phyloP scores from a whole-genome alignment of 2,797 vertebrate species.

The Mormyrops boulengeri region DNA sequence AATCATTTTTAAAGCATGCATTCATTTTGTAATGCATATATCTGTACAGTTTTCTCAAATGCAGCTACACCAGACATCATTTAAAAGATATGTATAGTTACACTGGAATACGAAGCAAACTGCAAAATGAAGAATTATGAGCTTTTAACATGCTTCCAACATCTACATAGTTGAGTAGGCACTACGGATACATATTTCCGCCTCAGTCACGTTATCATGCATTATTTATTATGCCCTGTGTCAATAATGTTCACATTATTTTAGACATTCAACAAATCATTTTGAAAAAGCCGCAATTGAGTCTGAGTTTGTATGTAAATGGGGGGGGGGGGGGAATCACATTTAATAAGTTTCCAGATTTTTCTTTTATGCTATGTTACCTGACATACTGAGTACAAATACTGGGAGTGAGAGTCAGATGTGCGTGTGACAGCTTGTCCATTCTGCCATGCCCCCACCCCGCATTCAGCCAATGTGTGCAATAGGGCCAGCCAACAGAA shows the following conservation, averaged over 20 bases:
- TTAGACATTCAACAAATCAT: constrained; percentile 8
- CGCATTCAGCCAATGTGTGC: background rate
- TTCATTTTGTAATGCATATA: background rate
- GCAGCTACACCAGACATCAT: background rate
- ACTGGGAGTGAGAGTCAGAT: background rate
- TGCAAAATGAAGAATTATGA: background rate
- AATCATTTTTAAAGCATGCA: background rate
- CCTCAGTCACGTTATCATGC: background rate
- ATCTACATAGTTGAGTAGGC: background rate
- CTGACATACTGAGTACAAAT: background rate
- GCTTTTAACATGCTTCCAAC: background rate
- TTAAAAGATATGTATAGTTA: background rate
- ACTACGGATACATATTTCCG: background rate
- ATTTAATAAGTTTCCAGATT: background rate
- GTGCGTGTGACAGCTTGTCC: background rate
- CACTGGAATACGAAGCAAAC: background rate
- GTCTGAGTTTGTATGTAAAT: background rate
- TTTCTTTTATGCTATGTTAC: background rate
- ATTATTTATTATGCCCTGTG: background rate
- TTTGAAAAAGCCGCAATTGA: background rate
- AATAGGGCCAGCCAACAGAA: background rate
- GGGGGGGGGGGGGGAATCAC: background rate
- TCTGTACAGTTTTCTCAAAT: background rate
- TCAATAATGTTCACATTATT: background rate
- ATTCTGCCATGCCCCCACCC: background rate